Evolutionary conservation across 2,888 invertebrate genomes (phyloP), one percentile per base, ranked within the genome.

Genomic region (Epistrophe eligans): DNA sequence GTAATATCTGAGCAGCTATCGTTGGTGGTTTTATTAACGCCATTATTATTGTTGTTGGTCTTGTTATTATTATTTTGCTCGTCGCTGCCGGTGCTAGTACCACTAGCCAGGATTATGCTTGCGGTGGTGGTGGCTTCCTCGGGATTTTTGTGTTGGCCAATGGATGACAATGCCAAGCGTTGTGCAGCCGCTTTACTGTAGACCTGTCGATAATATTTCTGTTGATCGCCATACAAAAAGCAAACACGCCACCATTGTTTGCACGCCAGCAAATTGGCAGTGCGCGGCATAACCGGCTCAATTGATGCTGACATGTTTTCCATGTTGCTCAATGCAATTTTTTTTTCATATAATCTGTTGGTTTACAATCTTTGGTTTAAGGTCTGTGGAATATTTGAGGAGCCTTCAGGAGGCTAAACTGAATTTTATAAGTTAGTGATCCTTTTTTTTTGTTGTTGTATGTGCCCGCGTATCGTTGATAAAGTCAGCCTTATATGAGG

Each of bases 191-290:
- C 93, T 89, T 93, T 93, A 88, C 96, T 96, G 92, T 97, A 97
- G 84, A 97, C 94, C 91, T 97, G 96, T 90, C 97, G 94, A 94
- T 97, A 97, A 93, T 97, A 96, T 91, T 97, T 97, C 91, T 97
- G 96, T 91, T 97, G 97, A 92, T 97, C 97, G 67, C 97, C 97
- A 91, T 97, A 96, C 94, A 97, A 95, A 95, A 97, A 97, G 91
- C 97, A 97, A 84, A 97, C 97, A 93, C 96, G 96, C 97, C 97
- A 97, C 97, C 97, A 97, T 94, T 97, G 96, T 92, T 96, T 96
- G 94, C 96, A 96, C 95, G 96, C 96, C 88, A 96, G 93, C 91
- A 96, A 95, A 93, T 96, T 96, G 87, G 96, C 96, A 50, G 96
- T 93, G 90, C 93, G 93, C 91, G 93, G 93, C 90, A 93, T 91